Percentiles rank a stretch among this genome's conserved stretches.
phyloP scores from a whole-genome alignment of 2,888 invertebrate species.

The Microplitis deprimator region DNA sequence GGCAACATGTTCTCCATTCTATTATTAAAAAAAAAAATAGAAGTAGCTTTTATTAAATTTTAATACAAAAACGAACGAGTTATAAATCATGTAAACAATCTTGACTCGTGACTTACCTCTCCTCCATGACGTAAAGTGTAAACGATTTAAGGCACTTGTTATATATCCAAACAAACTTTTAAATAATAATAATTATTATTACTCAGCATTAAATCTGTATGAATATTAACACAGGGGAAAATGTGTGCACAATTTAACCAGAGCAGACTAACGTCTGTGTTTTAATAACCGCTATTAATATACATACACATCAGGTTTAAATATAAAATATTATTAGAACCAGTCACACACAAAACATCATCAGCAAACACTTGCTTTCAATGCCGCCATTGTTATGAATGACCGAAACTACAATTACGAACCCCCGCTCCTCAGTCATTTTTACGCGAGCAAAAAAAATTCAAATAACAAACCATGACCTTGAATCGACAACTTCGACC shows the following conservation, averaged over 20 bases:
- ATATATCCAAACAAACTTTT: conserved; percentile 1
- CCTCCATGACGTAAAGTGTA: conserved; percentile 29
- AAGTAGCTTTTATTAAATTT: neutral
- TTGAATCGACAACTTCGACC: neutral
- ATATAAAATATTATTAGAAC: neutral
- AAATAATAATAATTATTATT: neutral
- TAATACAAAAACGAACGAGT: too few species aligned
- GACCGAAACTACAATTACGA: conserved; percentile 9
- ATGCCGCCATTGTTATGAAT: conserved; percentile 39
- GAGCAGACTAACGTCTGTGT: neutral
- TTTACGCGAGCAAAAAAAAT: conserved; percentile 3
- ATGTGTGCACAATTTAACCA: neutral
- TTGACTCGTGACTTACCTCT: conserved; percentile 33
- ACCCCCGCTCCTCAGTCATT: neutral
- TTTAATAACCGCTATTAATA: neutral
- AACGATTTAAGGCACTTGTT: conserved; percentile 34
- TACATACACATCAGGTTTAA: neutral
- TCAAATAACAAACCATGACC: neutral
- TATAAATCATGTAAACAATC: neutral
- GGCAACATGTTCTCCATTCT: conserved; percentile 52
- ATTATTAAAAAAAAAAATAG: neutral
- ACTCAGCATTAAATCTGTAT: neutral
- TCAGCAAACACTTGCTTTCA: conserved; percentile 19
- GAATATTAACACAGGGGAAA: neutral
- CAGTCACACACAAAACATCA: conserved; percentile 3